phyloP scores from a whole-genome alignment of 1,140 invertebrate genomes.

The Drosophila arawakana region DNA sequence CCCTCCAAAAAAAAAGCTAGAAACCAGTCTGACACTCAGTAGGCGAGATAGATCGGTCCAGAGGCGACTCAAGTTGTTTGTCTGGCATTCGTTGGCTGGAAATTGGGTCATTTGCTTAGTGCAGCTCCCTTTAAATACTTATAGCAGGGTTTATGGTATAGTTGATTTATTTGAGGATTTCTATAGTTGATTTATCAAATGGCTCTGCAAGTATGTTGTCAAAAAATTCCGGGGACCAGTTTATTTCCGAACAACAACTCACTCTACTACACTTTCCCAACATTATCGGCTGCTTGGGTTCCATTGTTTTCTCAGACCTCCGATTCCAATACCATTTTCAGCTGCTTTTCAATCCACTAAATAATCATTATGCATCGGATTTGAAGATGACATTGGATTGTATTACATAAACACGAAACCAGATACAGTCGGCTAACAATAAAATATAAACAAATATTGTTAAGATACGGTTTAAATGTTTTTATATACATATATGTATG shows the following conservation, averaged over 20 bases:
- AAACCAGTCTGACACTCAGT: conserved; percentile 31
- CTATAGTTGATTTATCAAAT: conserved; percentile 75
- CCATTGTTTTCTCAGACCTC: conserved; percentile 14
- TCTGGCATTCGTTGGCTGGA: conserved; percentile 25
- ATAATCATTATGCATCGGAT: conserved; percentile 15
- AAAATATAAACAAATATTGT: neutral
- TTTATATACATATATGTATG: no score
- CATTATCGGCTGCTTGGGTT: neutral
- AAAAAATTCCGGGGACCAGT: conserved; percentile 21
- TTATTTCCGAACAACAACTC: conserved; percentile 49
- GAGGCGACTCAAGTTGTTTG: conserved; percentile 24
- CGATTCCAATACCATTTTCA: conserved; percentile 27
- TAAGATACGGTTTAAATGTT: neutral
- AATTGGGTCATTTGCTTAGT: conserved; percentile 70
- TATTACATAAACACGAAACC: conserved; percentile 23
- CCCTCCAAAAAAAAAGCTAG: neutral
- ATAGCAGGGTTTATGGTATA: conserved; percentile 3
- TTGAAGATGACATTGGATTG: conserved; percentile 9
- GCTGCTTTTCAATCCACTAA: conserved; percentile 23
- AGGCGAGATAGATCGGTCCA: conserved; percentile 9
- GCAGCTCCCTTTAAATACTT: conserved; percentile 55
- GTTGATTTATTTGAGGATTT: conserved; percentile 67
- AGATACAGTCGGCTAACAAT: neutral
- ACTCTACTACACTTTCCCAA: neutral
- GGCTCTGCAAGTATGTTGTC: conserved; percentile 21